Percentiles rank a stretch among this genome's conserved stretches.
These are phyloP conservation scores for Athalia cordata DNA, from an alignment of 2,888 invertebrate genomes.

Conservation along the genomic window DNA sequence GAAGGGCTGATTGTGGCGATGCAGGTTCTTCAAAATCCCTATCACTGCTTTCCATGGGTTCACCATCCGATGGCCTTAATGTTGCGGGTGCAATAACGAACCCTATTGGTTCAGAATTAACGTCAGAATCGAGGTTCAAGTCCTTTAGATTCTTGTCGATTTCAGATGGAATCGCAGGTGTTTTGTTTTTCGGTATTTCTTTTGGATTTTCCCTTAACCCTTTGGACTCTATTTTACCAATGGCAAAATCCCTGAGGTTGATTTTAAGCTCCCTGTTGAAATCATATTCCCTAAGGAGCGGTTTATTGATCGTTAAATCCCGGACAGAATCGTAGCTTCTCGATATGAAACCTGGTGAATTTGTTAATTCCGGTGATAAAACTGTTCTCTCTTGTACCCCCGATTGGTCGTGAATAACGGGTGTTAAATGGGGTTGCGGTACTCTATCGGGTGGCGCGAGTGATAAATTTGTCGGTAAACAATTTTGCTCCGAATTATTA, in stretches of 20 bases:
- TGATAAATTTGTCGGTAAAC: constrained; percentile 50
- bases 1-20: constrained; percentile 45
- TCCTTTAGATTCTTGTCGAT: constrained; percentile 46
- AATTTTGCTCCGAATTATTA: constrained; percentile 53
- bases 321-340: constrained; percentile 42
- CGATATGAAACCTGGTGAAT: constrained; percentile 28
- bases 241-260: constrained; percentile 55
- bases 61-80: constrained; percentile 42
- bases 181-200: not conserved
- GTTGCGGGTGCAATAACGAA: constrained; percentile 44
- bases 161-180: constrained; percentile 33
- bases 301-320: constrained; percentile 38
- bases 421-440: constrained; percentile 23
- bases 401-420: constrained; percentile 25
- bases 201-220: constrained; percentile 44
- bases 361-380: constrained; percentile 41
- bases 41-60: constrained; percentile 42
- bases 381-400: constrained; percentile 35
- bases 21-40: constrained; percentile 50
- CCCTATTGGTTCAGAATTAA: constrained; percentile 33
- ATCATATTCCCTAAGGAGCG: constrained; percentile 41
- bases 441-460: constrained; percentile 35
- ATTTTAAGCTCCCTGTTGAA: constrained; percentile 55
- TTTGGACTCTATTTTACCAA: constrained; percentile 56
- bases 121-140: constrained; percentile 43